phyloP scores from a whole-genome alignment of 2,888 invertebrate species.

The Lymantria monacha region DNA sequence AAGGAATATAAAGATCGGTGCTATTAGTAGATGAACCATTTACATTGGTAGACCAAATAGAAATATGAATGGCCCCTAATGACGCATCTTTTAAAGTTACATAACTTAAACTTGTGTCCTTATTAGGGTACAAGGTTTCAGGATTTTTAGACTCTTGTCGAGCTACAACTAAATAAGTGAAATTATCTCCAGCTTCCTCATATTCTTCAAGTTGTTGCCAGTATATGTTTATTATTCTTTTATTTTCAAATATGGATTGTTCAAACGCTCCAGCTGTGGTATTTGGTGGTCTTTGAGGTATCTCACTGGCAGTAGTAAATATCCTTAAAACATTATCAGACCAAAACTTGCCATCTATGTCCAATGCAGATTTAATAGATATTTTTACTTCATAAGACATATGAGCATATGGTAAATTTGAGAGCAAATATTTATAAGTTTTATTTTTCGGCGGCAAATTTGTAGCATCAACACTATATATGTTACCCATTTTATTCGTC shows the following conservation, averaged over 20 bases:
- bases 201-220: slow-evolving; percentile 88
- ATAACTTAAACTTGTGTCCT: slow-evolving; percentile 82
- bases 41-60: slow-evolving; percentile 83
- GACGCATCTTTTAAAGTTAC: slow-evolving; percentile 81
- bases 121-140: slow-evolving; percentile 63
- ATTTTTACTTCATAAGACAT: slow-evolving; percentile 88
- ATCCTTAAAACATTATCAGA: slow-evolving; percentile 84
- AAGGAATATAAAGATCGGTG: slow-evolving; percentile 84
- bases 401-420: slow-evolving; percentile 84
- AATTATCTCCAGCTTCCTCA: slow-evolving; percentile 88
- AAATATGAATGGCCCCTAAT: slow-evolving; percentile 67
- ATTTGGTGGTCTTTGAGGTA: slow-evolving; percentile 86
- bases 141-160: slow-evolving; percentile 51
- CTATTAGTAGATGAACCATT: slow-evolving; percentile 81
- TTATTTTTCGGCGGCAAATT: slow-evolving; percentile 55
- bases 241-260: slow-evolving; percentile 74
- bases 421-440: slow-evolving; percentile 69
- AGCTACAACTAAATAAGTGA: slow-evolving; percentile 85
- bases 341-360: slow-evolving; percentile 84
- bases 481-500: slow-evolving; percentile 73
- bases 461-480: slow-evolving; percentile 65
- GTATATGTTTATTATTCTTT: slow-evolving; percentile 86
- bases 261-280: slow-evolving; percentile 89
- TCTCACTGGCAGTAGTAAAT: slow-evolving; percentile 83
- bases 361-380: slow-evolving; percentile 82